These are phyloP conservation scores for Pimephales promelas DNA, from an alignment of 2,113 vertebrate genomes.

Conservation along the genomic window DNA sequence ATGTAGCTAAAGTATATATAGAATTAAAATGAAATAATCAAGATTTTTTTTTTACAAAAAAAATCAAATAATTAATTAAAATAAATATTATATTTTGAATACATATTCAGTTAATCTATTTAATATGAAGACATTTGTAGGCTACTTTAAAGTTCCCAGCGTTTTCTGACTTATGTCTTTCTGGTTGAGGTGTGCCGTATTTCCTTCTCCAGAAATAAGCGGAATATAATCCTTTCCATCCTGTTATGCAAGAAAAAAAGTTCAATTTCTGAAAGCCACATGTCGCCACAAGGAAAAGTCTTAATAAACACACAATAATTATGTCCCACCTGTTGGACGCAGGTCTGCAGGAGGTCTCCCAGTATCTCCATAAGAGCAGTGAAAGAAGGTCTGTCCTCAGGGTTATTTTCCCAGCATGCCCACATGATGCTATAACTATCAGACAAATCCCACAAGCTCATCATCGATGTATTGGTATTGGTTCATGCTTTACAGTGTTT, in stretches of 20 bases:
- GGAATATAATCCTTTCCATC: slow-evolving; percentile 88
- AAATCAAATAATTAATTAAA: too few relatives aligned
- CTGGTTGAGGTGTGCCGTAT: slow-evolving; percentile 6
- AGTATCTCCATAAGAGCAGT: slow-evolving; percentile 83
- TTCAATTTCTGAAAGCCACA: neutral
- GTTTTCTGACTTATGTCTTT: slow-evolving; percentile 35
- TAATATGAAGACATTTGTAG: neutral
- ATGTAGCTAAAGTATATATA: slow-evolving; percentile 50
- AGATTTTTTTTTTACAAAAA: too few relatives aligned
- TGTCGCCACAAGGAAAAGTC: neutral
- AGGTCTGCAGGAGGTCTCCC: slow-evolving; percentile 87
- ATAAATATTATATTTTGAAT: neutral
- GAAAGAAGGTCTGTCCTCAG: slow-evolving; percentile 85
- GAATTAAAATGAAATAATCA: neutral
- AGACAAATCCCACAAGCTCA: neutral
- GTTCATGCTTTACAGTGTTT: neutral
- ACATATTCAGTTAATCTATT: neutral
- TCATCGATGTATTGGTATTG: neutral
- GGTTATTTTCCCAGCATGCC: slow-evolving; percentile 86
- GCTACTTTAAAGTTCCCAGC: slow-evolving; percentile 35
- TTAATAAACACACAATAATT: neutral
- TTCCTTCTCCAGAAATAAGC: slow-evolving; percentile 67
- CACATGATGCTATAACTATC: slow-evolving; percentile 91
- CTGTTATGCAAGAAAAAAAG: slow-evolving; percentile 58
- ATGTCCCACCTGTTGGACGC: slow-evolving; percentile 82